phyloP scores from a whole-genome alignment of 2,888 invertebrate genomes.

The Leucophora obtusa region DNA sequence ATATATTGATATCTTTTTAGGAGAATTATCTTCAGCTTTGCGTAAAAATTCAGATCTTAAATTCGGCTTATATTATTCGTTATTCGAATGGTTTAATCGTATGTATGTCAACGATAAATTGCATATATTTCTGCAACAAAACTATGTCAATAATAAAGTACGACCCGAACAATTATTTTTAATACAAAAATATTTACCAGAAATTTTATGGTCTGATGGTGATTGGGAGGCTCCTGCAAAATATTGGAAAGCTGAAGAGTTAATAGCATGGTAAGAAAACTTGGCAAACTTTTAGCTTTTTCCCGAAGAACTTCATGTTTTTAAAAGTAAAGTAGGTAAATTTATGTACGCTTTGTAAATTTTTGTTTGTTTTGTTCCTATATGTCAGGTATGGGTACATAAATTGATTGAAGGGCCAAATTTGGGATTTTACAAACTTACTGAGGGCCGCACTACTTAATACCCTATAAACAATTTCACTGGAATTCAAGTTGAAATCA shows the following conservation, averaged over 20 bases:
- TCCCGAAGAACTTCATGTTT: too few relatives aligned
- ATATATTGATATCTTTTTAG: conserved; percentile 65
- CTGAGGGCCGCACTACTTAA: too few relatives aligned
- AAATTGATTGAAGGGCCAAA: too few relatives aligned
- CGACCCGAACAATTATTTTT: conserved; percentile 90
- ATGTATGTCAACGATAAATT: conserved; percentile 86
- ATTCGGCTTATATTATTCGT: conserved; percentile 91
- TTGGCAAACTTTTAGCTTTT: too few relatives aligned
- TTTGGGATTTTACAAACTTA: too few relatives aligned
- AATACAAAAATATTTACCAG: conserved; percentile 84
- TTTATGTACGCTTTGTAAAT: too few relatives aligned
- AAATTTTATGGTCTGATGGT: conserved; percentile 95
- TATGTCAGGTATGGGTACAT: too few relatives aligned
- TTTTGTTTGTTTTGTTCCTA: too few relatives aligned
- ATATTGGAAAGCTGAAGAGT: conserved; percentile 91
- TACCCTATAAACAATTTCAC: too few relatives aligned
- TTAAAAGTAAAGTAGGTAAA: too few relatives aligned
- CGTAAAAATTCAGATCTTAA: conserved; percentile 82
- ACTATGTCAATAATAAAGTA: conserved; percentile 86
- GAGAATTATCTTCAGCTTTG: conserved; percentile 85
- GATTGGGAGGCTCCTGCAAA: conserved; percentile 92
- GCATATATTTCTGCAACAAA: conserved; percentile 82
- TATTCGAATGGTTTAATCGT: conserved; percentile 94
- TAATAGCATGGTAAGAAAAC: conserved; percentile 84
- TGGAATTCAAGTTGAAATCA: too few relatives aligned